A percentile compares a stretch with the other conserved stretches of the same genome.
Evolutionary conservation across 2,888 invertebrate species (phyloP).

Genomic region (Drosophila pegasa): DNA sequence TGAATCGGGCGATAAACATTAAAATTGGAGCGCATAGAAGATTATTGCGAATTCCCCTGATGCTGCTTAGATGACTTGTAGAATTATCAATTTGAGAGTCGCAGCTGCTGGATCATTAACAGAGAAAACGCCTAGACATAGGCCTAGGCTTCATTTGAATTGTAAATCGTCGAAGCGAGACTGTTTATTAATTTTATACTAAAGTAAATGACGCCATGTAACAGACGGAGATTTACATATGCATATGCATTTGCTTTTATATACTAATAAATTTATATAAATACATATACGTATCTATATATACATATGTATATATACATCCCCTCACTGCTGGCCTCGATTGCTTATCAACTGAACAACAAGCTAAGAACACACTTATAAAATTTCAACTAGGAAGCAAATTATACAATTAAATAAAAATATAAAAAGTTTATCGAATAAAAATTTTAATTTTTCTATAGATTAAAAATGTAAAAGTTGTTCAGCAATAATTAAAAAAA

Average conservation of each 20-base stretch:
- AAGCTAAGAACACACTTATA: neutral
- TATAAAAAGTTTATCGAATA: neutral
- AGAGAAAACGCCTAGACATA: neutral
- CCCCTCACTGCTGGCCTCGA: neutral
- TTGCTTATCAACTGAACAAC: conserved; percentile 29
- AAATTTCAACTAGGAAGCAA: conserved; percentile 4
- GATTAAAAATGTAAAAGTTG: conserved; percentile 1
- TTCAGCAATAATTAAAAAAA: neutral
- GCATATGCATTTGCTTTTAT: neutral
- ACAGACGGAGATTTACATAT: neutral
- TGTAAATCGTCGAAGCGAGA: conserved; percentile 2
- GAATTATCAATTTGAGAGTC: neutral
- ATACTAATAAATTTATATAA: too few relatives aligned
- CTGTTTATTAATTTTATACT: neutral
- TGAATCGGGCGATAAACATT: neutral
- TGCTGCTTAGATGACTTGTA: neutral
- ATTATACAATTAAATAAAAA: neutral
- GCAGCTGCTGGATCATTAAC: neutral
- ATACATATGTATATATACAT: neutral
- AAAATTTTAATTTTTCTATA: neutral
- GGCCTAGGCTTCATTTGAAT: conserved; percentile 5
- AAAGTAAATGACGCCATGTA: neutral
- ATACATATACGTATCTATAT: neutral
- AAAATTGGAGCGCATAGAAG: neutral
- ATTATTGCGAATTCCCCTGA: neutral